Percentiles rank a stretch among this genome's conserved stretches.
Conservation (phyloP, 2,888 invertebrate species). For the Cataglyphis cursor region DNA sequence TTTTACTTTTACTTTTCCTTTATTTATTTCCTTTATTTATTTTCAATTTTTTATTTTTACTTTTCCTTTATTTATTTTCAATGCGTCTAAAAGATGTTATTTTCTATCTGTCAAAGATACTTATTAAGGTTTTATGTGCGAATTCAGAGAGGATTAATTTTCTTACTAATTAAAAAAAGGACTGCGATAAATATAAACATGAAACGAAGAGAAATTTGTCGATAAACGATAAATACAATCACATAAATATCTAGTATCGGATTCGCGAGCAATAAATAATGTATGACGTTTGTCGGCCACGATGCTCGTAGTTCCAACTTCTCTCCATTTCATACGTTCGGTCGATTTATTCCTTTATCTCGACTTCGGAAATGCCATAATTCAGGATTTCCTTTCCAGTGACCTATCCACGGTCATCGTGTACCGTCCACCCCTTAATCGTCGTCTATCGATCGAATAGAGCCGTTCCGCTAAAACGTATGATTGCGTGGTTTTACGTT, state of each 20-base stretch:
- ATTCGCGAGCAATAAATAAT: neutral
- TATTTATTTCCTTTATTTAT: too few relatives aligned
- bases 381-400: slow-evolving; percentile 48
- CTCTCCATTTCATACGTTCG: slow-evolving; percentile 18
- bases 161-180: neutral
- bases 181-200: neutral
- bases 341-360: slow-evolving; percentile 54
- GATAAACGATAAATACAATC: neutral
- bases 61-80: too few relatives aligned
- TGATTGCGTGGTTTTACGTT: neutral
- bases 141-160: neutral
- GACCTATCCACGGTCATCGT: slow-evolving; percentile 51
- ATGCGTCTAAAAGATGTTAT: neutral
- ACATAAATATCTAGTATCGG: neutral
- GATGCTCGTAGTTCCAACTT: slow-evolving; percentile 2
- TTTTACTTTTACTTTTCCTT: too few relatives aligned
- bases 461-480: neutral
- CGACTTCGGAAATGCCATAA: slow-evolving; percentile 46
- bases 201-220: neutral
- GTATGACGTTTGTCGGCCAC: slow-evolving; percentile 14
- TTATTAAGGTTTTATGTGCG: neutral
- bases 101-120: neutral
- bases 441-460: neutral
- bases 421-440: slow-evolving; percentile 36
- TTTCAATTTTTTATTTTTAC: too few relatives aligned